Conservation (phyloP, 1,140 invertebrate genomes). For the Caenorhabditis remanei region DNA sequence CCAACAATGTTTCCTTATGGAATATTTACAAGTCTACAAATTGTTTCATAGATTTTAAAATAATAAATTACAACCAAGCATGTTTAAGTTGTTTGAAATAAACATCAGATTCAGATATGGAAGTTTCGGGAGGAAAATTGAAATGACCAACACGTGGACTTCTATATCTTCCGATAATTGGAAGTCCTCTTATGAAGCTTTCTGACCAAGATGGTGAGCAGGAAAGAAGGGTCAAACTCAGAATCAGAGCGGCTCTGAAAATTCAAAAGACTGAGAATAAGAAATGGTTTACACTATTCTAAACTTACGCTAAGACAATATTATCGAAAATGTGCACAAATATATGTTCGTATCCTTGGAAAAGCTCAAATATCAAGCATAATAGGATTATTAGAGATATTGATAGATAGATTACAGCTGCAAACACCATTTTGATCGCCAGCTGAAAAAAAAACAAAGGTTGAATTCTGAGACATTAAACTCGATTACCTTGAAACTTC, state of each 20-base stretch:
- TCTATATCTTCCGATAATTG: background rate
- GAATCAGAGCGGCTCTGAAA: background rate
- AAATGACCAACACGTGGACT: background rate
- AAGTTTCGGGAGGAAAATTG: background rate
- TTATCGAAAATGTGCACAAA: background rate
- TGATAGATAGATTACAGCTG: background rate
- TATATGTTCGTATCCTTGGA: background rate
- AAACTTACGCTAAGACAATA: background rate
- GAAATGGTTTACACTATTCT: background rate
- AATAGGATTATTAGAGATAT: background rate
- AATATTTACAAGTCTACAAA: background rate
- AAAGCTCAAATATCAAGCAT: background rate
- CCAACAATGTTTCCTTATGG: background rate
- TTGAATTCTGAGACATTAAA: background rate
- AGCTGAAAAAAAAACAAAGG: background rate
- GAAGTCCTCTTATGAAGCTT: background rate
- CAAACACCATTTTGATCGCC: background rate
- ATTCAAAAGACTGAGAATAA: background rate
- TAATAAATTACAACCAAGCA: background rate
- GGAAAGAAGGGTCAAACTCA: background rate
- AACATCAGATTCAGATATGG: background rate
- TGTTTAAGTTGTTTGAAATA: background rate
- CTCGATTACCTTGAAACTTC: background rate
- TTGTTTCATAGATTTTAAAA: background rate
- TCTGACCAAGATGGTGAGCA: background rate